phyloP scores from a whole-genome alignment of 92 coral and sea anemone species.

The Zoanthus solanderi region DNA sequence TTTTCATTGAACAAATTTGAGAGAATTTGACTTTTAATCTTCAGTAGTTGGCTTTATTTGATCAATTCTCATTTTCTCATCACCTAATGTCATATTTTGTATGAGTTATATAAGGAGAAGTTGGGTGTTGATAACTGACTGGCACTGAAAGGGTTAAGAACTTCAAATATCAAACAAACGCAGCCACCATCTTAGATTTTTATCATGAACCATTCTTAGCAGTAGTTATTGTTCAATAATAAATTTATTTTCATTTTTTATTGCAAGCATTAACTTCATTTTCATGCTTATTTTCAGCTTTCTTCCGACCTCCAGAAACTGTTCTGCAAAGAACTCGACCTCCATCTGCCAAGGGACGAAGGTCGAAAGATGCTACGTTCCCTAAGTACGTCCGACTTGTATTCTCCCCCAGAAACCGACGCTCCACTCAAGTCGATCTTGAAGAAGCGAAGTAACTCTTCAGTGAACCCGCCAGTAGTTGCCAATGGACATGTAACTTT shows the following conservation, averaged over 20 bases:
- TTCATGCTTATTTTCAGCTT: slow-evolving; percentile 3
- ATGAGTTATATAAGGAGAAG: no score
- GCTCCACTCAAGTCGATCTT: slow-evolving; percentile 30
- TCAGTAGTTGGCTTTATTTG: no score
- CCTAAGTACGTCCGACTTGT: slow-evolving; percentile 33
- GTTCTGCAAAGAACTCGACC: slow-evolving; percentile 43
- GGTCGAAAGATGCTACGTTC: slow-evolving; percentile 5
- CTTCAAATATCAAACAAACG: no score
- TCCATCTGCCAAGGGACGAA: neutral
- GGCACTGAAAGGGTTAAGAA: no score
- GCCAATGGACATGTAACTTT: slow-evolving; percentile 38
- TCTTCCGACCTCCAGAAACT: slow-evolving; percentile 34
- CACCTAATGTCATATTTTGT: no score
- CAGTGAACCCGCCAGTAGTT: slow-evolving; percentile 23
- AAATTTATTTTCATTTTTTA: neutral
- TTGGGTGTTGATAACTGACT: no score
- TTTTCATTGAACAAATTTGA: no score
- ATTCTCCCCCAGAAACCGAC: neutral
- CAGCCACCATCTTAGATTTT: no score
- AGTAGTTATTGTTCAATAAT: neutral
- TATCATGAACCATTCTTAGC: no score
- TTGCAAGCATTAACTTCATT: neutral
- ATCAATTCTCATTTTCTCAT: no score
- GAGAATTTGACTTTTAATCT: no score
- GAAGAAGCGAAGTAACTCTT: slow-evolving; percentile 37